Conservation (phyloP, 2,888 invertebrate genomes). For the Sesia bembeciformis region DNA sequence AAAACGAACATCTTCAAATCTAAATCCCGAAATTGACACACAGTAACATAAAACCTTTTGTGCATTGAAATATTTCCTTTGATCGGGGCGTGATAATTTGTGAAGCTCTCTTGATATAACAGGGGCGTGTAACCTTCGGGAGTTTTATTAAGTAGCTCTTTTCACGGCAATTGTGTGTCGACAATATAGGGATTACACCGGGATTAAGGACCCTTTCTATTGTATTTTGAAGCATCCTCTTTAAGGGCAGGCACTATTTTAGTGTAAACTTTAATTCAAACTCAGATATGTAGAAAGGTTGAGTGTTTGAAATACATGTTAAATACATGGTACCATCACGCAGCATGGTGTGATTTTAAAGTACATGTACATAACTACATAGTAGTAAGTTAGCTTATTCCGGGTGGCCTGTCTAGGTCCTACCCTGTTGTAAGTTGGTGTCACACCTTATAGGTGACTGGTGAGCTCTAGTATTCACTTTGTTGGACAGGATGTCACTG, state of each 20-base stretch:
- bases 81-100: constrained; percentile 58
- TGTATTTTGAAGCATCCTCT: constrained; percentile 25
- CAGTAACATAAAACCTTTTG: constrained; percentile 56
- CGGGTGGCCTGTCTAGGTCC: too few species aligned
- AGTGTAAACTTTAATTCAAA: constrained; percentile 31
- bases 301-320: constrained; percentile 9
- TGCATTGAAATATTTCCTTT: constrained; percentile 41
- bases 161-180: constrained; percentile 62
- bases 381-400: too few species aligned
- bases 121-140: constrained; percentile 29
- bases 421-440: too few species aligned
- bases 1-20: background rate
- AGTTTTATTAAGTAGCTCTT: constrained; percentile 51
- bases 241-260: constrained; percentile 14
- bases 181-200: constrained; percentile 53
- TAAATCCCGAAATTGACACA: background rate
- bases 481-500: too few species aligned
- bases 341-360: too few species aligned
- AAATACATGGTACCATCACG: too few species aligned
- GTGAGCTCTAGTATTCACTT: too few species aligned
- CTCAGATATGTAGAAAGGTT: constrained; percentile 22
- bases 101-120: constrained; percentile 18
- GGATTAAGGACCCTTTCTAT: constrained; percentile 45
- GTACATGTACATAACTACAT: too few species aligned
- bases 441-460: too few species aligned